Conservation (phyloP, 2,797 vertebrate species). For the Sciurus carolinensis region DNA sequence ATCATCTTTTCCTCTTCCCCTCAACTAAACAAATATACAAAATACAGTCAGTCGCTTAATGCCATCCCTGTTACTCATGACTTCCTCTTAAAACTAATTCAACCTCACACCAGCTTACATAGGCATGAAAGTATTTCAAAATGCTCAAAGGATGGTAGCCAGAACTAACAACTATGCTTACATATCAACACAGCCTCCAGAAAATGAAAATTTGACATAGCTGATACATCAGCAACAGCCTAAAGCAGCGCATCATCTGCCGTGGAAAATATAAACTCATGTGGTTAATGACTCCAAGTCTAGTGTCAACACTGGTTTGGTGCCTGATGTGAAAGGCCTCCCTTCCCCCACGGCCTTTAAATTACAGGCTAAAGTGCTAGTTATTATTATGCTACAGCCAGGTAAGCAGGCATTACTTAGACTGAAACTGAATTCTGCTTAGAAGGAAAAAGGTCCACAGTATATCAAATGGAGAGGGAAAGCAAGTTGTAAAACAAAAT, state of each 20-base stretch:
- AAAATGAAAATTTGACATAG: conserved; percentile 67
- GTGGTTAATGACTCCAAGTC: conserved; percentile 34
- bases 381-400: conserved; percentile 4
- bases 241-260: background rate
- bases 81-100: conserved; percentile 74
- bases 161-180: conserved; percentile 68
- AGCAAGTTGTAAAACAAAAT: conserved; percentile 18
- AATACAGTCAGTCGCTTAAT: conserved; percentile 41
- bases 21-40: conserved; percentile 68
- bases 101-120: conserved; percentile 54
- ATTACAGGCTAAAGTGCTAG: background rate
- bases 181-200: conserved; percentile 5
- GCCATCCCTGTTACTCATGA: conserved; percentile 53
- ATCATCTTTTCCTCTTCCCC: conserved; percentile 26
- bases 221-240: conserved; percentile 12
- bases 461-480: background rate
- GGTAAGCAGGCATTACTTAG: conserved; percentile 33
- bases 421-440: conserved; percentile 46
- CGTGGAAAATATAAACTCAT: conserved; percentile 62
- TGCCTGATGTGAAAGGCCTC: conserved; percentile 19
- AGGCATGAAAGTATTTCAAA: conserved; percentile 61
- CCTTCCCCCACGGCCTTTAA: background rate
- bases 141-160: conserved; percentile 58
- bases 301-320: conserved; percentile 54
- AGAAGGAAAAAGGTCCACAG: conserved; percentile 41